Percentiles rank a stretch among this genome's conserved stretches.
Evolutionary conservation across 2,113 vertebrate genomes (phyloP).

Genomic region (Rostratula benghalensis): DNA sequence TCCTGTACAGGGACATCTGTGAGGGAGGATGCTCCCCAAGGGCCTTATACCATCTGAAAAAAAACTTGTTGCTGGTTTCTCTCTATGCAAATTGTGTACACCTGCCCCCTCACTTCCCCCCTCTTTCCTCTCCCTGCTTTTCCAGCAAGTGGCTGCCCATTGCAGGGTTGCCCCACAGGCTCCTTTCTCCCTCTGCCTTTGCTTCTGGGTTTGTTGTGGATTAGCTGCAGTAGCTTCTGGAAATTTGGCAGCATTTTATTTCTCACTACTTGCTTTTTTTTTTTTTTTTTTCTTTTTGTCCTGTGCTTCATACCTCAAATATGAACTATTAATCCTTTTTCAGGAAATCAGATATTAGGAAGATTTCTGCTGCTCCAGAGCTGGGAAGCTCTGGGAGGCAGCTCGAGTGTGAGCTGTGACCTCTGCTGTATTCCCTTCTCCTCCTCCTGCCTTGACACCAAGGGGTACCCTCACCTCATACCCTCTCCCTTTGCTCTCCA

Average conservation of each 20-base stretch:
- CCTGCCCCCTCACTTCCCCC: not conserved
- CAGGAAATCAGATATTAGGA: not conserved
- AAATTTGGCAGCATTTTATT: not conserved
- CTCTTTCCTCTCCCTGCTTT: not conserved
- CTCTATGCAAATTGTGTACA: not conserved
- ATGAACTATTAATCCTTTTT: not conserved
- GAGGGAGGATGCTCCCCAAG: not conserved
- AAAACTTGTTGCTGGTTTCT: not conserved
- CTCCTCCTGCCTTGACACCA: fast-evolving
- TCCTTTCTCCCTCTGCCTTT: not conserved
- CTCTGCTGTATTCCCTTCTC: not conserved
- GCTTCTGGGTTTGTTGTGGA: not conserved
- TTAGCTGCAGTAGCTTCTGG: not conserved
- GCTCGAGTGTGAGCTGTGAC: not conserved
- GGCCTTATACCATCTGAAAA: not conserved
- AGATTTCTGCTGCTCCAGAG: not conserved
- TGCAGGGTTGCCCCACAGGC: not conserved
- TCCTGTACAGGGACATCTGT: not conserved
- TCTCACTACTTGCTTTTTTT: not conserved
- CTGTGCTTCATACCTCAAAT: not conserved
- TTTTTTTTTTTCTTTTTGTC: not conserved
- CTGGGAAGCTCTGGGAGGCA: not conserved
- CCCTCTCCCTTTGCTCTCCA: not conserved
- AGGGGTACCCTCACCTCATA: not conserved
- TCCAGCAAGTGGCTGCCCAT: not conserved